Percentiles rank a stretch among this genome's conserved stretches.
These are phyloP conservation scores for Stomatorhinus walkeri DNA, from an alignment of 2,797 vertebrate genomes.

Conservation along the genomic window DNA sequence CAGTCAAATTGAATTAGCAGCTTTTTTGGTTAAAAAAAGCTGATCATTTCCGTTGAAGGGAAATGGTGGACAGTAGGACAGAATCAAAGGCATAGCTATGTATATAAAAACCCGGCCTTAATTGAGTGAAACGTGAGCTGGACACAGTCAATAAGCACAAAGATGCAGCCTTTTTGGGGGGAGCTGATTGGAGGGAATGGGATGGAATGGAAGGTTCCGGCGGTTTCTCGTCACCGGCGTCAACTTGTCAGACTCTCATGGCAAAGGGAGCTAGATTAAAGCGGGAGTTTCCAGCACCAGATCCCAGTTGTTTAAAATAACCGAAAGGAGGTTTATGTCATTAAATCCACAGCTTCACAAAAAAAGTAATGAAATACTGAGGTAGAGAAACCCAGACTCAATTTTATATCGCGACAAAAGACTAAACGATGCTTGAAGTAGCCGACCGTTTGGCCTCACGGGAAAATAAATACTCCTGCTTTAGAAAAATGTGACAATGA, in stretches of 20 bases:
- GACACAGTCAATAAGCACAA: background rate
- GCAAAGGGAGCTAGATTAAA: background rate
- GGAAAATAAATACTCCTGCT: background rate
- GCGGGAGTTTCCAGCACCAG: background rate
- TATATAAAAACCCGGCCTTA: background rate
- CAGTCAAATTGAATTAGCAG: background rate
- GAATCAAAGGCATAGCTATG: background rate
- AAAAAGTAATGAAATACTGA: background rate
- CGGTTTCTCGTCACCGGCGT: background rate
- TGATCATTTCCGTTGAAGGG: background rate
- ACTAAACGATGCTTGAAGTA: background rate
- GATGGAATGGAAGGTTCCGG: background rate
- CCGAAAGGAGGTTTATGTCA: background rate
- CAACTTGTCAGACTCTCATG: background rate
- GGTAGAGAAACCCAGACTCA: background rate
- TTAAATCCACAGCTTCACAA: background rate
- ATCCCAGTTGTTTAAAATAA: background rate
- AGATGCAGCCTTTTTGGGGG: background rate
- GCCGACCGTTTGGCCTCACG: background rate
- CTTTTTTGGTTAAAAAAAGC: background rate
- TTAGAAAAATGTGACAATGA: constrained; percentile 7
- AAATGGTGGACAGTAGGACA: background rate
- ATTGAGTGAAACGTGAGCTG: background rate
- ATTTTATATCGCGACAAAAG: background rate
- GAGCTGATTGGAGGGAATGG: background rate